Evolutionary conservation across 1,140 invertebrate genomes (phyloP), one percentile per base, ranked within the genome.

Genomic region (Diprion similis): DNA sequence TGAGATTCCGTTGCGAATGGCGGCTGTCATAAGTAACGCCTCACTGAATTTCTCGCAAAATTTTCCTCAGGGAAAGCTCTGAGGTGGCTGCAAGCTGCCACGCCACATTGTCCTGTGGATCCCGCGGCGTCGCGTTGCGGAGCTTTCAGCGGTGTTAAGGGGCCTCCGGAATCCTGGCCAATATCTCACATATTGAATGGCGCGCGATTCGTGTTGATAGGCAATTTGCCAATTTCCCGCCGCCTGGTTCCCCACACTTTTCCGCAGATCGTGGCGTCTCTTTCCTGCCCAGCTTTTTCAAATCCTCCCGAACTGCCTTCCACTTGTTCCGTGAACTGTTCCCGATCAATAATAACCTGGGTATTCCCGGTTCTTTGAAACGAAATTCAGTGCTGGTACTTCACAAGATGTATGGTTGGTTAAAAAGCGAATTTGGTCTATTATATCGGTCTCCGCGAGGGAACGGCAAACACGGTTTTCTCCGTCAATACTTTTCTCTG

Each of bases 151-250:
- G 3, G 51, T 59, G 51, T 59, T 59, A 17, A 59, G 51, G 51
- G 51, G 51, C n/a, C 51, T 59, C 11, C 51, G n/a, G n/a, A 59
- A 59, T 59, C 51, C 51, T 59, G 9, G 51, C 66, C 77, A 74
- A 80, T 80, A 80, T 80, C 73, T 80, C 73, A 51, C 73, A 75
- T 80, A 80, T 80, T 76, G 77, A 80, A 80, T 76, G 76, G 75
- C 70, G 66, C 66, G 74, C 74, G 75, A 81, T 81, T 78, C 76
- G 73, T 69, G 70, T 78, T 80, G 77, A 80, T 81, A 76, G 76
- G 74, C 76, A 80, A 81, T 80, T 80, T 77, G 76, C 76, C 79
- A 78, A 79, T 80, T 77, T 80, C 71, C 68, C 51, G n/a, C 76
- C 69, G 24, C 15, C 51, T 24, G 64, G 11, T 59, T 59, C 51